A percentile compares a stretch with the other conserved stretches of the same genome.
Evolutionary conservation across 1,140 invertebrate species (phyloP).

Genomic region (Orius insidiosus): DNA sequence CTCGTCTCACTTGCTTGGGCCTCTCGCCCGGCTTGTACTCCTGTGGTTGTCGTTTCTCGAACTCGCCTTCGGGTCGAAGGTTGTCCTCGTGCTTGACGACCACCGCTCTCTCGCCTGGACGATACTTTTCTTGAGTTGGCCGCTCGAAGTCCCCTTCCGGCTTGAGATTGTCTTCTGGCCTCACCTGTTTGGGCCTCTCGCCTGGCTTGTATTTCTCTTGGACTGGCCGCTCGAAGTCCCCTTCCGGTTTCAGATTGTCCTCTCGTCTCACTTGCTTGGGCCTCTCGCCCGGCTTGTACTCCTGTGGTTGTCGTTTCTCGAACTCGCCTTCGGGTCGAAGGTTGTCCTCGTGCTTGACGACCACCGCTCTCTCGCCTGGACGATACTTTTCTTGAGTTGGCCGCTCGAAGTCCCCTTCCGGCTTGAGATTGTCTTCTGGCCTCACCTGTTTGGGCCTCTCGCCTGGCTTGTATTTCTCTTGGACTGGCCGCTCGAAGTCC

Average conservation of each 20-base stretch:
- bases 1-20: conserved; percentile 20
- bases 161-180: conserved; percentile 33
- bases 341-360: conserved; percentile 41
- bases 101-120: conserved; percentile 18
- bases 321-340: conserved; percentile 41
- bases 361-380: conserved; percentile 30
- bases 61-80: conserved; percentile 27
- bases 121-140: conserved; percentile 21
- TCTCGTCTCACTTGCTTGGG: conserved; percentile 30
- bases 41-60: conserved; percentile 25
- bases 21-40: conserved; percentile 26
- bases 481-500: conserved; percentile 30
- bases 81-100: conserved; percentile 17
- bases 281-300: conserved; percentile 23
- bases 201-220: conserved; percentile 12
- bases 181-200: conserved; percentile 26
- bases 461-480: no score
- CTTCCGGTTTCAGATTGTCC: conserved; percentile 45
- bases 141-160: conserved; percentile 24
- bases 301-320: conserved; percentile 23
- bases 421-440: no score
- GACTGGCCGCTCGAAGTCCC: conserved; percentile 31
- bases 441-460: no score
- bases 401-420: no score
- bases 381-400: no score